phyloP scores from a whole-genome alignment of 2,888 invertebrate genomes.

The Sabellastarte sp. region DNA sequence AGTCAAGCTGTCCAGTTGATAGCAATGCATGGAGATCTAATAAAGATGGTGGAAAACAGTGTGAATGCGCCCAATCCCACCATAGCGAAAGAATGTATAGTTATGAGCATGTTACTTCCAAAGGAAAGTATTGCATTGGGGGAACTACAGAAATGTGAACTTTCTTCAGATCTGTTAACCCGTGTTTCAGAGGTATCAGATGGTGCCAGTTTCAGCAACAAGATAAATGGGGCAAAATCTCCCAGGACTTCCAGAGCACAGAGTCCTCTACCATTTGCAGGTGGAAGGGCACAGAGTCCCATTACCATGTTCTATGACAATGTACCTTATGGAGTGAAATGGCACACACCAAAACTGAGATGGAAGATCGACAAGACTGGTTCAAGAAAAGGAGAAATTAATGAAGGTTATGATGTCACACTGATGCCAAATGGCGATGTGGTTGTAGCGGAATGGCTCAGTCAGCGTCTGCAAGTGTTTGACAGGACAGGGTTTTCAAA shows the following conservation, averaged over 20 bases:
- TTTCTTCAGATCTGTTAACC: conserved; percentile 18
- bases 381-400: conserved; percentile 24
- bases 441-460: conserved; percentile 43
- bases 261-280: neutral
- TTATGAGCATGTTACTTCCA: conserved; percentile 29
- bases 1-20: conserved; percentile 27
- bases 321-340: conserved; percentile 9
- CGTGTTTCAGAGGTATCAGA: conserved; percentile 8
- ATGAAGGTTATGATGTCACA: conserved; percentile 27
- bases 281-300: too few relatives aligned
- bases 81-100: conserved; percentile 17
- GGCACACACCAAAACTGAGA: conserved; percentile 18
- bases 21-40: conserved; percentile 26
- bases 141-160: conserved; percentile 24
- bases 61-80: conserved; percentile 11
- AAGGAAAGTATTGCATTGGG: conserved; percentile 19
- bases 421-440: conserved; percentile 30
- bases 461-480: conserved; percentile 37
- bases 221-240: neutral
- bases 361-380: conserved; percentile 28
- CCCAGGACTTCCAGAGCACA: neutral
- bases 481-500: conserved; percentile 32
- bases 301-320: too few relatives aligned
- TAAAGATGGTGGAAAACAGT: conserved; percentile 22
- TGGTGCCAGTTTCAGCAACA: too few relatives aligned